These are phyloP conservation scores for Marronus borbonicus DNA, from an alignment of 2,888 invertebrate genomes.

Conservation along the genomic window DNA sequence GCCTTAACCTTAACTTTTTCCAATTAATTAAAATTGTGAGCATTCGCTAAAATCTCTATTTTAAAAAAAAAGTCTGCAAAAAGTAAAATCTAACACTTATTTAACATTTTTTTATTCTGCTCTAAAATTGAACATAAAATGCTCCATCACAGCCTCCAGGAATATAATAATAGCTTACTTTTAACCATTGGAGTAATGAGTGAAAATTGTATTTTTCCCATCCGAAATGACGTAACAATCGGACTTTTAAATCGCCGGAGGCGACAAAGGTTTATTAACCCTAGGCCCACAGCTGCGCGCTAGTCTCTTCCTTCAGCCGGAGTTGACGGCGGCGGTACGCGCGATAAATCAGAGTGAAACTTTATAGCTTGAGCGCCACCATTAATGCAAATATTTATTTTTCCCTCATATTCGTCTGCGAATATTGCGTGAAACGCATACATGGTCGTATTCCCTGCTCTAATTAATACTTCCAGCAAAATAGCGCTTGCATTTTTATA, in stretches of 20 bases:
- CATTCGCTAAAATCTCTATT: no score
- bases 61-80: no score
- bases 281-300: background rate
- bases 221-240: no score
- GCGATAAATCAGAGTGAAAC: slow-evolving; percentile 1
- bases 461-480: slow-evolving; percentile 20
- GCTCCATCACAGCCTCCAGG: no score
- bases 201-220: no score
- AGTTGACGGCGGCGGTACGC: background rate
- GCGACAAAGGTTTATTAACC: slow-evolving; percentile 34
- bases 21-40: no score
- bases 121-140: no score
- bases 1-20: no score
- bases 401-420: background rate
- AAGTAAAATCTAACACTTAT: no score
- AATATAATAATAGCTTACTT: no score
- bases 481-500: background rate
- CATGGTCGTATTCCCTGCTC: background rate
- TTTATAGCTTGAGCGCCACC: slow-evolving; percentile 1
- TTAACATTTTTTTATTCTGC: no score
- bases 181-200: no score
- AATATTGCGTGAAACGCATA: background rate
- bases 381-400: slow-evolving; percentile 22
- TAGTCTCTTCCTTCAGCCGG: background rate
- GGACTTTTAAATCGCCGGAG: background rate